These are phyloP conservation scores for Petrocephalus schoutedeni DNA, from an alignment of 2,797 vertebrate genomes.

Conservation along the genomic window DNA sequence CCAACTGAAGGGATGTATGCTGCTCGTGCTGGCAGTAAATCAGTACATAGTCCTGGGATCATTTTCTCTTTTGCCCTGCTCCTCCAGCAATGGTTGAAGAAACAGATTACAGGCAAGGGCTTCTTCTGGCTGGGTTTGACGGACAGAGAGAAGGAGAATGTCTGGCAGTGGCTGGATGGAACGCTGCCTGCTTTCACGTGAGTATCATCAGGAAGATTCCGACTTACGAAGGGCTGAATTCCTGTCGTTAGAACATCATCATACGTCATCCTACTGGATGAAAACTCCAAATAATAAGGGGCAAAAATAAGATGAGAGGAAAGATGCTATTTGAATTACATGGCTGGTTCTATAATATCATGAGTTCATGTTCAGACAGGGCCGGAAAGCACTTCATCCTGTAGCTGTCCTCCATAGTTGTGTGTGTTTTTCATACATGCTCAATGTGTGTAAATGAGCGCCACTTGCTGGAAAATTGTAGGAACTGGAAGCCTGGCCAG, in stretches of 20 bases:
- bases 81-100: conserved; percentile 81
- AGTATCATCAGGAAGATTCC: conserved; percentile 38
- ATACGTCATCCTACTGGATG: not conserved
- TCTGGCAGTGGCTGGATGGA: conserved; percentile 88
- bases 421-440: not conserved
- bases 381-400: not conserved
- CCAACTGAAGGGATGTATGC: not conserved
- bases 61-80: conserved; percentile 37
- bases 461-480: conserved; percentile 62
- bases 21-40: not conserved
- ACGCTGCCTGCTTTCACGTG: conserved; percentile 75
- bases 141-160: conserved; percentile 69
- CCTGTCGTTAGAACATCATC: not conserved
- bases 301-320: not conserved
- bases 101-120: conserved; percentile 69
- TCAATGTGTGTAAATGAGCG: conserved; percentile 33
- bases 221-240: not conserved
- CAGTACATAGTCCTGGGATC: not conserved
- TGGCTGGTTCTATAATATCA: not conserved
- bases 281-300: not conserved
- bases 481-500: conserved; percentile 87
- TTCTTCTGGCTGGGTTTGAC: conserved; percentile 93
- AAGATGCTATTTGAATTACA: not conserved
- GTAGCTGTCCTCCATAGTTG: not conserved
- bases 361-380: not conserved